Conservation (phyloP, 2,888 invertebrate genomes). For the Xestia sexstrigata region DNA sequence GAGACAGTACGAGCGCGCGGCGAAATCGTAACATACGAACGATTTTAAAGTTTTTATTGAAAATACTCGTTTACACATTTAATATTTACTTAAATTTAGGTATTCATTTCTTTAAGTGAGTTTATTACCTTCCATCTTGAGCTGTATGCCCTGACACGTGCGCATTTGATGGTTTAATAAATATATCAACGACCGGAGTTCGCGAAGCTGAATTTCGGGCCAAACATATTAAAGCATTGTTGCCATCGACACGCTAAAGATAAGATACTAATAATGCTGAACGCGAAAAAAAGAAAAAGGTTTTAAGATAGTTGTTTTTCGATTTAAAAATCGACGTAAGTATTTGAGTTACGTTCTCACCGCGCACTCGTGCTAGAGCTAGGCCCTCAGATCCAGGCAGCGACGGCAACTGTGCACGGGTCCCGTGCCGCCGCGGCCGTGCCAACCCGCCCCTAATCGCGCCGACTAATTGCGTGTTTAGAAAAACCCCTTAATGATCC, state of each 20-base stretch:
- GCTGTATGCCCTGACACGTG: not conserved
- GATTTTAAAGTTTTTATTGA: not conserved
- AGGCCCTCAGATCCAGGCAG: constrained; percentile 44
- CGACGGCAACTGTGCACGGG: constrained; percentile 17
- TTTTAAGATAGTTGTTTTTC: not conserved
- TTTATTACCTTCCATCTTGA: not conserved
- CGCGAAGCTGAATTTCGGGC: not conserved
- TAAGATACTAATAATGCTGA: not conserved
- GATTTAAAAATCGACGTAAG: not conserved
- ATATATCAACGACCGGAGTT: not conserved
- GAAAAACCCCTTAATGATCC: constrained; percentile 72
- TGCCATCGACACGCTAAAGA: not conserved
- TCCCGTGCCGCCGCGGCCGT: constrained; percentile 24
- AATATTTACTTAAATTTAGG: not conserved
- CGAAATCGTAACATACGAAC: not conserved
- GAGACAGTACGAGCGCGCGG: not conserved
- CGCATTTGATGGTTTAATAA: not conserved
- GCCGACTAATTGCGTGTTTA: constrained; percentile 72
- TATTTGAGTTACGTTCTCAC: not conserved
- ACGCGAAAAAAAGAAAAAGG: not conserved
- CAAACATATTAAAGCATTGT: not conserved
- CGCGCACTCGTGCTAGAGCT: not conserved
- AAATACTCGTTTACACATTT: not conserved
- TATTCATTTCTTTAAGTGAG: not conserved
- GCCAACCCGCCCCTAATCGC: constrained; percentile 71